phyloP scores from a whole-genome alignment of 1,140 invertebrate species.

The Popillia japonica region DNA sequence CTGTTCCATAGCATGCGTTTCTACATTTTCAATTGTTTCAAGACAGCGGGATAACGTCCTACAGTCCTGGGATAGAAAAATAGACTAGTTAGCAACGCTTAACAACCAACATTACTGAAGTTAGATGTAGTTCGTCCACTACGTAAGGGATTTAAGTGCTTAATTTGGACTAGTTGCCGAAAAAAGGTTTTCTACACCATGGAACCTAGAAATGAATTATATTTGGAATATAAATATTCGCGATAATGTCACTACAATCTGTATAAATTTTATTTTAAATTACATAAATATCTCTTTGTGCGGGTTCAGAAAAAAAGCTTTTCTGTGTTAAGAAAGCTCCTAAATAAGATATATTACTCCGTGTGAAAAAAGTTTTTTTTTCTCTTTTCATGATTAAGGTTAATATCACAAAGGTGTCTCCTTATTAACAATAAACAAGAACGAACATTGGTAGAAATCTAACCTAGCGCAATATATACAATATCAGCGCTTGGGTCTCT shows the following conservation, averaged over 20 bases:
- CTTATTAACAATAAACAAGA: slow-evolving; percentile 28
- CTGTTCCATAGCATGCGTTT: too few relatives aligned
- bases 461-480: slow-evolving; percentile 12
- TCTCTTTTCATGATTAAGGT: background rate
- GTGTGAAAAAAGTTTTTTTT: background rate
- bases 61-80: too few relatives aligned
- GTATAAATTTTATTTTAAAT: background rate
- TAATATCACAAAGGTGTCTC: slow-evolving; percentile 20
- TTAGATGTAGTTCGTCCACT: too few relatives aligned
- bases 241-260: background rate
- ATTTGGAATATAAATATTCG: too few relatives aligned
- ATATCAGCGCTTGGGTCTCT: background rate
- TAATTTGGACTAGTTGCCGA: too few relatives aligned
- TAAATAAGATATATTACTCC: background rate
- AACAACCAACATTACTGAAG: too few relatives aligned
- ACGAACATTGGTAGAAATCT: slow-evolving; percentile 12
- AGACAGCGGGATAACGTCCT: too few relatives aligned
- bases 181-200: too few relatives aligned
- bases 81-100: too few relatives aligned
- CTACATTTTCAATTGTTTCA: too few relatives aligned
- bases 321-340: background rate
- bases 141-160: too few relatives aligned
- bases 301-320: background rate
- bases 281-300: background rate
- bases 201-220: too few relatives aligned